Base-by-base conservation (phyloP, 2,797 vertebrate species). In the Melanotaenia boesemani region DNA sequence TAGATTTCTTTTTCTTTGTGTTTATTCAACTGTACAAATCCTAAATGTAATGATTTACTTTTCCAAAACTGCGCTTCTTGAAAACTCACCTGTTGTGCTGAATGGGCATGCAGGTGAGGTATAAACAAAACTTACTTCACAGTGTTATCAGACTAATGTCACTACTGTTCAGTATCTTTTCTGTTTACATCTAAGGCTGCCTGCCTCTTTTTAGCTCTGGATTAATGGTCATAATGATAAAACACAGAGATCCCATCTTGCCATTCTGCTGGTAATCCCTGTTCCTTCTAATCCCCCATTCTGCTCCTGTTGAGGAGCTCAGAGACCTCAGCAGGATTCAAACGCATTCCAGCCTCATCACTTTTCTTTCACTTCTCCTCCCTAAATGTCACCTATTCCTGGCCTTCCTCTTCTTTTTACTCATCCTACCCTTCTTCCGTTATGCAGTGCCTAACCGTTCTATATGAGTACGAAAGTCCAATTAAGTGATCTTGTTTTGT, bases 171-270 rank as follows among this genome's bases (percentile, higher is more conserved):
- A 28, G 48, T 3, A 9, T 2, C 3, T 13, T 55, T 24, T 24
- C 10, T 26, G 52, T 26, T 68, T 6, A 20, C 6, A 16, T 20
- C 6, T 20, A 2, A 11, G 61, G 36, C 32, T 57, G 61, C 67
- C 7, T 59, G 46, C 39, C n/a, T 37, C 6, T 69, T 5, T 54
- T 89, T 76, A 79, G 54, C 28, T 63, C 58, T 70, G 67, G 88
- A 72, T 88, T 83, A 87, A 77, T 22, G 44, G 28, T 74, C 16
- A 82, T 80, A 72, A 64, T 77, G 60, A 81, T 77, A 79, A 72
- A 88, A 84, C 68, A 54, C 60, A 80, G 58, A 70, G 59, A 83
- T 80, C 67, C 46, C 44, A 54, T 82, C 26, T 83, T 63, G 37
- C 74, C 67, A 36, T 70, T 79, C 58, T 50, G 52, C 30, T 55